Evolutionary conservation across 2,888 invertebrate genomes (phyloP), one percentile per base, ranked within the genome.

Genomic region (Eupithecia centaureata): DNA sequence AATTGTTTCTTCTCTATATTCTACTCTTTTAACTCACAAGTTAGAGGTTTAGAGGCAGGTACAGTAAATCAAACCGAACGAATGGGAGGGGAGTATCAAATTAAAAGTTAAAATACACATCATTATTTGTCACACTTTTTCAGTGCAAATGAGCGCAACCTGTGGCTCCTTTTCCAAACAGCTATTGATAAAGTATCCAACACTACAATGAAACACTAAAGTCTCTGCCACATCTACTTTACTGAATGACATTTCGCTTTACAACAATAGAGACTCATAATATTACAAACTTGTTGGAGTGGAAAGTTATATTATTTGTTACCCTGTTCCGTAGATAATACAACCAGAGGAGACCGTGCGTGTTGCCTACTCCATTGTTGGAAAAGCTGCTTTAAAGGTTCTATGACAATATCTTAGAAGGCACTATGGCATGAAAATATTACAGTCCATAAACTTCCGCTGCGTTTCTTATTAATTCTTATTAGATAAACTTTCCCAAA

Each of bases 381-480:
- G 94, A 94, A 88, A 90, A 89, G 91, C 92, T 93, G 89, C 93
- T 93, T 89, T 86, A 92, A 90, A 92, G 93, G 93, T 93, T 93
- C 86, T 89, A 85, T 90, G 92, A 90, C 87, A 87, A 92, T 93
- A 91, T 92, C 88, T 91, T 93, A 93, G 93, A 92, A 84, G 93
- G 93, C 93, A 92, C 93, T 89, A 92, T 93, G 93, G 93, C 93
- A 93, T 93, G 93, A 90, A 86, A 91, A 85, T 83, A 88, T 91
- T 91, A 91, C 92, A 92, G 91, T 91, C 91, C 89, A 92, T 91
- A 88, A 91, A 91, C 86, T 91, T 91, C 88, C 86, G 92, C 92
- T 93, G 92, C 91, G 92, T 92, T 92, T 92, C 90, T 91, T 92
- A 89, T 86, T 87, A 86, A 91, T 87, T 88, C 89, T 90, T 90